Evolutionary conservation across 2,888 invertebrate genomes (phyloP), one percentile per base, ranked within the genome.

Genomic region (Hypena proboscidalis): DNA sequence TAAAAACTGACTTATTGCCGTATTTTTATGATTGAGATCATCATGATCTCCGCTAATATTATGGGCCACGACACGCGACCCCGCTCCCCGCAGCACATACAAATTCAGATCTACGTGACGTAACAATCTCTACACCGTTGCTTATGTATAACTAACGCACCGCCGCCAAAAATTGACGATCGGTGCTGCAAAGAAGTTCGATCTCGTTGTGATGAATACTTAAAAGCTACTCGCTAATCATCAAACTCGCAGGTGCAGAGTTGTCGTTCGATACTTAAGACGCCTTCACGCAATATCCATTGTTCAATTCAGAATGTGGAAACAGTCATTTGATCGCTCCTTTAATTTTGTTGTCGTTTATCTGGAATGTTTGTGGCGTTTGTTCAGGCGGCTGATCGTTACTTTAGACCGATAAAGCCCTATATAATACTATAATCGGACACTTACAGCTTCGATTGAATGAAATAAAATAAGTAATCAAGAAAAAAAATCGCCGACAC

Each of bases 291-390:
- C 46, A 34, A 20, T 45, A 49, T 26, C 34, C 17, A 57, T 49
- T 35, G 58, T 38, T 50, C 45, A 42, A 51, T 53, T 47, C 40
- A 39, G 44, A 55, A 62, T 42, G 57, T 32, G 52, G 39, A 54
- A 50, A 52, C 52, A 58, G 58, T 60, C 47, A 42, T 63, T 68
- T 58, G 61, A 63, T 66, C 60, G 63, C 41, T 56, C 48, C 35
- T 33, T 51, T 47, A 38, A 41, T 63, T n/a, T 49, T 65, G 60
- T 60, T 66, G 67, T 63, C 58, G 69, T 74, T 75, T 72, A 67
- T 75, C 70, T 85, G 85, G 85, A 85, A 84, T 85, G 84, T 83
- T 78, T 78, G 80, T 74, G 71, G 77, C 70, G 68, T 76, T 80
- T 80, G 70, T 76, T 77, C 69, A 73, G 77, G 72, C 75, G 77